These are phyloP conservation scores for Drosophila biarmipes DNA, from an alignment of 1,140 invertebrate genomes.

Conservation along the genomic window DNA sequence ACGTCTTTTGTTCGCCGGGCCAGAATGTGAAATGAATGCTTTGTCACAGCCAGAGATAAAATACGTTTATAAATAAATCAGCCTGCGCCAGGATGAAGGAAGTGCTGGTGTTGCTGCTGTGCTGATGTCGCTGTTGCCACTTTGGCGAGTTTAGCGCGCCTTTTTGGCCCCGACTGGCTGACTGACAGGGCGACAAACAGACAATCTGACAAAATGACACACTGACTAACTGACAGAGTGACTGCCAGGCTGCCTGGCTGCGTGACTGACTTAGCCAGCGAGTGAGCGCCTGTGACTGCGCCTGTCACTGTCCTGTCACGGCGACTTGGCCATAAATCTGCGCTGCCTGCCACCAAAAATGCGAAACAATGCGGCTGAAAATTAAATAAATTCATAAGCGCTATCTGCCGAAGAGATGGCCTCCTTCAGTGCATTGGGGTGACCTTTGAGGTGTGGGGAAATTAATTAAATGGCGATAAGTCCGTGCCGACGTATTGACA, in stretches of 20 bases:
- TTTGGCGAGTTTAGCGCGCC: slow-evolving; percentile 43
- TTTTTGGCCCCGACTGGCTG: slow-evolving; percentile 22
- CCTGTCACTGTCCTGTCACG: slow-evolving; percentile 52
- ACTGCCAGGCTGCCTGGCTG: slow-evolving; percentile 15
- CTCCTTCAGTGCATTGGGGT: slow-evolving; percentile 22
- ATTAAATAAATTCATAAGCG: slow-evolving; percentile 15
- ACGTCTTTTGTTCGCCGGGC: slow-evolving; percentile 46
- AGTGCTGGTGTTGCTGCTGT: slow-evolving; percentile 41
- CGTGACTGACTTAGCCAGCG: slow-evolving; percentile 36
- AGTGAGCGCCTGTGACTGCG: slow-evolving; percentile 50
- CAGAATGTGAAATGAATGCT: slow-evolving; percentile 64
- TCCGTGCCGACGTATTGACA: slow-evolving; percentile 52
- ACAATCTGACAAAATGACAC: slow-evolving; percentile 21
- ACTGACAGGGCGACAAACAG: slow-evolving; percentile 12
- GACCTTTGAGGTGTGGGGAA: slow-evolving; percentile 66
- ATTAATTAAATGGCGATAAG: slow-evolving; percentile 75
- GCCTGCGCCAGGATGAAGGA: slow-evolving; percentile 68
- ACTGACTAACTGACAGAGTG: slow-evolving; percentile 12
- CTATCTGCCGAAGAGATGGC: slow-evolving; percentile 5
- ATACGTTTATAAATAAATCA: slow-evolving; percentile 81
- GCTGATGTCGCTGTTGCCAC: slow-evolving; percentile 35
- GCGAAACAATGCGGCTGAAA: background rate
- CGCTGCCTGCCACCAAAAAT: slow-evolving; percentile 10
- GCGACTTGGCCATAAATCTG: slow-evolving; percentile 43
- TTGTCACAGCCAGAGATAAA: slow-evolving; percentile 71